A percentile compares a stretch with the other conserved stretches of the same genome.
phyloP scores from a whole-genome alignment of 2,797 vertebrate genomes.

The Ibycter americanus region DNA sequence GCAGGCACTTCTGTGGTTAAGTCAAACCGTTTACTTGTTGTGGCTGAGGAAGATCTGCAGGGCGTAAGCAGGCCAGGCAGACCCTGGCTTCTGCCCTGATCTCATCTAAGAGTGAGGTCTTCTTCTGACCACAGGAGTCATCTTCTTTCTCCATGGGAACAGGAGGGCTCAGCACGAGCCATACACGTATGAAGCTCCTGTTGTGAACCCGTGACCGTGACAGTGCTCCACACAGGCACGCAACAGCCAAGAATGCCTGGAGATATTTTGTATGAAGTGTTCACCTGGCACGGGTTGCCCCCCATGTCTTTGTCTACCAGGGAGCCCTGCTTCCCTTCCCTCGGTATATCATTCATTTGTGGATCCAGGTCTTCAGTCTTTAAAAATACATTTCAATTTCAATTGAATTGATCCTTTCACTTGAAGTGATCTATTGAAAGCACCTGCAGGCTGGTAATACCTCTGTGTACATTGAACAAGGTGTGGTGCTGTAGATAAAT shows the following conservation, averaged over 20 bases:
- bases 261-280: not conserved
- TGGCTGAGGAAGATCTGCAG: slow-evolving; percentile 17
- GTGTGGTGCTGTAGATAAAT: not conserved
- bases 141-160: not conserved
- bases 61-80: not conserved
- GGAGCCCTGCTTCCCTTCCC: not conserved
- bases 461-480: not conserved
- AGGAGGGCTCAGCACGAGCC: not conserved
- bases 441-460: not conserved
- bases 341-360: not conserved
- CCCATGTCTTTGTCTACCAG: not conserved
- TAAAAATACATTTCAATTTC: not conserved
- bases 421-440: not conserved
- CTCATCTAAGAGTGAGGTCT: not conserved
- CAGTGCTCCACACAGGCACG: not conserved
- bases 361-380: not conserved
- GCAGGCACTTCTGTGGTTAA: not conserved
- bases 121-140: slow-evolving; percentile 20
- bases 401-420: not conserved
- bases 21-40: slow-evolving; percentile 16
- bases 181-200: not conserved
- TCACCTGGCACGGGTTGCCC: not conserved
- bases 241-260: not conserved
- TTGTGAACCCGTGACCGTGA: not conserved
- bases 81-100: not conserved